Percentiles rank a stretch among this genome's conserved stretches.
Conservation (phyloP, 1,140 invertebrate genomes). For the Eubasilissa regina region DNA sequence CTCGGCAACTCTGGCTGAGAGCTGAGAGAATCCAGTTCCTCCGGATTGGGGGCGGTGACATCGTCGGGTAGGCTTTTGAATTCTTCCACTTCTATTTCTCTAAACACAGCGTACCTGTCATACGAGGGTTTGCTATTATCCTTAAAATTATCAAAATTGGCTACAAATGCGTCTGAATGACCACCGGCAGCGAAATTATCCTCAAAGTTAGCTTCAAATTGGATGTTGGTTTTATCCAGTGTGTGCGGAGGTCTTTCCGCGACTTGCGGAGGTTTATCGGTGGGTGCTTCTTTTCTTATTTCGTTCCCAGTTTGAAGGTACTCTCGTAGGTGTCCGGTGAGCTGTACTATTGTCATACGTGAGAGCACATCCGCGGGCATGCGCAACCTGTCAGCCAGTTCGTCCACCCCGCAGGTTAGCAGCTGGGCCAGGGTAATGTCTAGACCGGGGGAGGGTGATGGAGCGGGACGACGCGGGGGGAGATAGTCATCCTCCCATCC, state of each 20-base stretch:
- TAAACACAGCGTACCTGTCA: slow-evolving; percentile 89
- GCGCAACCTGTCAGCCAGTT: slow-evolving; percentile 82
- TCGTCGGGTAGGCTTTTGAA: slow-evolving; percentile 73
- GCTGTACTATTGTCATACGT: slow-evolving; percentile 87
- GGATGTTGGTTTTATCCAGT: slow-evolving; percentile 14
- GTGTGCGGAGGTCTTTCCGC: slow-evolving; percentile 44
- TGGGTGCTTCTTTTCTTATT: slow-evolving; percentile 7
- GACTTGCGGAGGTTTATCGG: slow-evolving; percentile 60
- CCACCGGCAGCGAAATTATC: slow-evolving; percentile 70
- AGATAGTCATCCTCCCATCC: slow-evolving; percentile 78
- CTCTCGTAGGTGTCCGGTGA: slow-evolving; percentile 83
- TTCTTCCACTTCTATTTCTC: slow-evolving; percentile 85
- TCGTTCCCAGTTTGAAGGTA: slow-evolving; percentile 73
- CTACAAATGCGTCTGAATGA: slow-evolving; percentile 69
- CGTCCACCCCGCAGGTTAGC: slow-evolving; percentile 84
- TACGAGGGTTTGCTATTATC: slow-evolving; percentile 67
- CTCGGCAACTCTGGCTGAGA: slow-evolving; percentile 58
- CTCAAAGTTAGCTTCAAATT: slow-evolving; percentile 73
- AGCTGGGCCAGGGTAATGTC: slow-evolving; percentile 88
- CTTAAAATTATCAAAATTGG: slow-evolving; percentile 76
- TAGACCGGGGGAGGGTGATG: slow-evolving; percentile 64
- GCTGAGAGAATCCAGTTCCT: slow-evolving; percentile 59
- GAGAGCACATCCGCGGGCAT: slow-evolving; percentile 85
- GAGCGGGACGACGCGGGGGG: slow-evolving; percentile 67
- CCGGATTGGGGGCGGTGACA: slow-evolving; percentile 63